phyloP scores from a whole-genome alignment of 1,140 invertebrate genomes.

The Bombyx mori region ASM3026992v2 NC_085120.1:11097001-11097500 shows the following conservation, averaged over 20 bases:
- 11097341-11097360: conserved; percentile 49
- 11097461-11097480: neutral
- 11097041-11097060: conserved; percentile 32
- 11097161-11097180: conserved; percentile 36
- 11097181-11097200: conserved; percentile 23
- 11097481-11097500: too few species aligned
- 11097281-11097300: conserved; percentile 30
- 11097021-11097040: conserved; percentile 46
- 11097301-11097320: conserved; percentile 29
- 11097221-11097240: conserved; percentile 44
- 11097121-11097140: conserved; percentile 40
- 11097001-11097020: conserved; percentile 44
- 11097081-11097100: conserved; percentile 36
- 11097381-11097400: conserved; percentile 39
- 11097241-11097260: conserved; percentile 44
- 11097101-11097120: conserved; percentile 40
- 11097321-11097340: conserved; percentile 32
- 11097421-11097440: conserved; percentile 14
- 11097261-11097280: conserved; percentile 58
- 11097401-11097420: conserved; percentile 29
- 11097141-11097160: conserved; percentile 34
- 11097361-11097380: conserved; percentile 53
- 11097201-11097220: conserved; percentile 50
- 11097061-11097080: conserved; percentile 42
- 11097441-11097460: neutral